Conservation (phyloP, 2,888 invertebrate genomes). For the Platycnemis pennipes region DNA sequence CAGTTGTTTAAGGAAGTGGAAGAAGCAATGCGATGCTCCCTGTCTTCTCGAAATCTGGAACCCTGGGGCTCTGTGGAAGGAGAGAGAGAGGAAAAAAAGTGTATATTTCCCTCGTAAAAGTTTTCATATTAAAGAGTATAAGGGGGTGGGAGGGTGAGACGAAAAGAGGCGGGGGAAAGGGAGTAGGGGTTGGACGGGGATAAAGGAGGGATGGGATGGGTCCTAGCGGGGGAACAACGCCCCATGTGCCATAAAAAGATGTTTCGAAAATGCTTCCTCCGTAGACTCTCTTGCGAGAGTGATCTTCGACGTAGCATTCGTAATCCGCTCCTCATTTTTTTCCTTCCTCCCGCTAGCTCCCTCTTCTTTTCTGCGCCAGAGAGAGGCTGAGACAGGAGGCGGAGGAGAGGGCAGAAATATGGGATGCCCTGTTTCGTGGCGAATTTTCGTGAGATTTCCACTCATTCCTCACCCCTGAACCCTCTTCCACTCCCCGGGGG, state of each 20-base stretch:
- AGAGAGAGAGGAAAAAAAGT: background rate
- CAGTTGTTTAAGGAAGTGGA: constrained; percentile 60
- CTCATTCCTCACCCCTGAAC: background rate
- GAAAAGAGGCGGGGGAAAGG: background rate
- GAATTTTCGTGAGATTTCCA: background rate
- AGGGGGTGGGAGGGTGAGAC: background rate
- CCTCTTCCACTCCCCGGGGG: background rate
- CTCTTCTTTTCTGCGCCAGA: background rate
- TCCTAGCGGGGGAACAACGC: constrained; percentile 12
- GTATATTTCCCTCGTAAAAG: constrained; percentile 50
- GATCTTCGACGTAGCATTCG: constrained; percentile 39
- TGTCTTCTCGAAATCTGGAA: constrained; percentile 31
- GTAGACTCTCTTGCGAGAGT: constrained; percentile 35
- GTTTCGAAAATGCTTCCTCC: constrained; percentile 49
- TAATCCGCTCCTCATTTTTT: constrained; percentile 47
- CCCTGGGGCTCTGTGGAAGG: background rate
- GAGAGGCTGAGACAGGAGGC: background rate
- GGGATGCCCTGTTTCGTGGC: background rate
- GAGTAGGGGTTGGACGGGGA: background rate
- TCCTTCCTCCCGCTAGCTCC: background rate
- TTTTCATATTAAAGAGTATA: constrained; percentile 61
- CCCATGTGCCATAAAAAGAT: constrained; percentile 31
- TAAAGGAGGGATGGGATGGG: background rate
- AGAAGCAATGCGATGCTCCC: constrained; percentile 51
- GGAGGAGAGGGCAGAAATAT: background rate